Percentiles rank a stretch among this genome's conserved stretches.
These are phyloP conservation scores for Crypturellus tataupa DNA, from an alignment of 2,797 vertebrate genomes.

Conservation along the genomic window DNA sequence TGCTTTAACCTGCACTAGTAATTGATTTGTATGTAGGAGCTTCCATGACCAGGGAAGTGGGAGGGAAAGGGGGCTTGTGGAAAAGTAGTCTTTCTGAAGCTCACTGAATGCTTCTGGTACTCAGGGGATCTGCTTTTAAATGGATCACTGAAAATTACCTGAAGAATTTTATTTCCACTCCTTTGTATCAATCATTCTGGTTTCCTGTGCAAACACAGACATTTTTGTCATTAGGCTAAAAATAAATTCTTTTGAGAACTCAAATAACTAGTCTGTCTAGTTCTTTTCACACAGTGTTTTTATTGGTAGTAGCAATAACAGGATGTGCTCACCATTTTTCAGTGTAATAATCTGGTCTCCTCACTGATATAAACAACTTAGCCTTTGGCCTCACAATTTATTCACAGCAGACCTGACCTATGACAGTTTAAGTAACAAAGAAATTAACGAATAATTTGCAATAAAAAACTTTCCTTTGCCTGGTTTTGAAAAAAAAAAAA, in stretches of 20 bases:
- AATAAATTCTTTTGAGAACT: conserved; percentile 72
- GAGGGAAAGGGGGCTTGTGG: not conserved
- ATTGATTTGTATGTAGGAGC: not conserved
- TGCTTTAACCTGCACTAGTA: not conserved
- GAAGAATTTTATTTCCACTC: conserved; percentile 53
- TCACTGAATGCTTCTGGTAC: not conserved
- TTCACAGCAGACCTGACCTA: conserved; percentile 29
- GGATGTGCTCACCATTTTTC: conserved; percentile 47
- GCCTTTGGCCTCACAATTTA: conserved; percentile 56
- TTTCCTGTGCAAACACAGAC: conserved; percentile 80
- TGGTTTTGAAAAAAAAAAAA: not conserved
- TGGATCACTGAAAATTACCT: conserved; percentile 37
- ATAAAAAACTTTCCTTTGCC: not conserved
- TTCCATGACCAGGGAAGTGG: not conserved
- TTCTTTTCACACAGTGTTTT: conserved; percentile 54
- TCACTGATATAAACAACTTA: conserved; percentile 48
- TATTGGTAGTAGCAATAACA: conserved; percentile 50
- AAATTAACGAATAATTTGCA: conserved; percentile 61
- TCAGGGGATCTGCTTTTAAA: not conserved
- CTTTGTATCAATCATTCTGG: conserved; percentile 66
- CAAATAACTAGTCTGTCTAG: conserved; percentile 65
- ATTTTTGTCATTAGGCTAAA: conserved; percentile 80
- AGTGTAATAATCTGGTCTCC: conserved; percentile 25
- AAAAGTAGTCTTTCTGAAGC: not conserved
- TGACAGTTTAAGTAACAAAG: conserved; percentile 61